Conservation (phyloP, 2,888 invertebrate species). For the Tinea pellionella region DNA sequence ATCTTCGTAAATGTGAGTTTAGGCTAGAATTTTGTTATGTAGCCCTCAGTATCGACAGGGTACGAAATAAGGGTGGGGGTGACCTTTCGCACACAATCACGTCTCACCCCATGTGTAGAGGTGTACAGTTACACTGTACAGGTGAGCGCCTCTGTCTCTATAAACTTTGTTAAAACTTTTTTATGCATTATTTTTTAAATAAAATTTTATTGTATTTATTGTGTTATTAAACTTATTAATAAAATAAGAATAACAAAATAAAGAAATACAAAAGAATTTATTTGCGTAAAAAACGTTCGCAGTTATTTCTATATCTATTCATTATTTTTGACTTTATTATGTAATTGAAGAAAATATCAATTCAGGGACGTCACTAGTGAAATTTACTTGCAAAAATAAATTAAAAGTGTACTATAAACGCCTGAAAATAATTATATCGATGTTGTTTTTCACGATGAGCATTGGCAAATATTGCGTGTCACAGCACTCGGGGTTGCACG, state of each 20-base stretch:
- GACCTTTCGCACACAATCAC: constrained; percentile 13
- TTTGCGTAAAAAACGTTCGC: too few relatives aligned
- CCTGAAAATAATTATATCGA: constrained; percentile 5
- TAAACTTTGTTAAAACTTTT: not conserved
- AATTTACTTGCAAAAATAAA: not conserved
- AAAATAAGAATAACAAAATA: too few relatives aligned
- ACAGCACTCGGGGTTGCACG: not conserved
- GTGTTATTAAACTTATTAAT: too few relatives aligned
- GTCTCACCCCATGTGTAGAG: not conserved
- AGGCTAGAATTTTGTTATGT: too few relatives aligned
- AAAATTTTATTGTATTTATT: not conserved
- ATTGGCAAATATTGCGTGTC: constrained; percentile 10
- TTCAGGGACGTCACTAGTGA: too few relatives aligned
- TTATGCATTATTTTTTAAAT: not conserved
- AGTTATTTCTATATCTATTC: too few relatives aligned
- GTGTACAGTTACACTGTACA: too few relatives aligned
- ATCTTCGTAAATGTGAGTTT: too few relatives aligned
- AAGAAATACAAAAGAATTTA: too few relatives aligned
- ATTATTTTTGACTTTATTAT: too few relatives aligned
- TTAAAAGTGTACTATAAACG: not conserved
- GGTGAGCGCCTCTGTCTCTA: not conserved
- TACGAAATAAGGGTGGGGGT: not conserved
- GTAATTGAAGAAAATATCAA: too few relatives aligned
- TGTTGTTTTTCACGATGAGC: not conserved
- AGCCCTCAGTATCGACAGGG: not conserved